Evolutionary conservation across 1,140 invertebrate species (phyloP).

Genomic region (Lepidurus couesii): DNA sequence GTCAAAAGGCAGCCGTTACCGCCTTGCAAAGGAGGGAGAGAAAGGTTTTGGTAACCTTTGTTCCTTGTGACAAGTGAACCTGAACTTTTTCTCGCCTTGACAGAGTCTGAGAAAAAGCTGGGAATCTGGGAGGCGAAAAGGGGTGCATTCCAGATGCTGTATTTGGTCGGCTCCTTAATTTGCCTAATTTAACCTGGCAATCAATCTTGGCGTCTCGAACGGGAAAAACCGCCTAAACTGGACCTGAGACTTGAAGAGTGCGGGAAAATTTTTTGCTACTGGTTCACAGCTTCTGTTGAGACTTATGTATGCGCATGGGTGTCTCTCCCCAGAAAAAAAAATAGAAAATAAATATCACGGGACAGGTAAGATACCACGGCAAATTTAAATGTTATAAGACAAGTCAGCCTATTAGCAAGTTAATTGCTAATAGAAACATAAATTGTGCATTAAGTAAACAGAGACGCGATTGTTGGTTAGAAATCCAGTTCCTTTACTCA

Average conservation of each 20-base stretch:
- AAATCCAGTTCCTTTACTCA: too few species aligned
- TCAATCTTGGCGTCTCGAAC: constrained; percentile 6
- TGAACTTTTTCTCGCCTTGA: constrained; percentile 13
- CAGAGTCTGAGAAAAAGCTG: constrained; percentile 15
- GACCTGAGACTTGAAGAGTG: not conserved
- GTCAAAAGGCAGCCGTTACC: not conserved
- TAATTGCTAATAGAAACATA: too few species aligned
- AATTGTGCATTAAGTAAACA: too few species aligned
- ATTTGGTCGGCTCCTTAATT: constrained; percentile 5
- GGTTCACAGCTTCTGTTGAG: not conserved
- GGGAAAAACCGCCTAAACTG: not conserved
- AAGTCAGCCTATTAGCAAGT: too few species aligned
- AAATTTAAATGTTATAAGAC: too few species aligned
- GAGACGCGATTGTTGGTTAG: too few species aligned
- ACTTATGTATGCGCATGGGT: too few species aligned
- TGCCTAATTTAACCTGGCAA: constrained; percentile 9
- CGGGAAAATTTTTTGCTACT: not conserved
- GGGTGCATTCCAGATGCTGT: constrained; percentile 6
- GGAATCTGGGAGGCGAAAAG: not conserved
- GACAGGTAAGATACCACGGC: too few species aligned
- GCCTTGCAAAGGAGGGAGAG: not conserved
- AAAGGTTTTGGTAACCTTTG: constrained; percentile 17
- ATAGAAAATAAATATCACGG: too few species aligned
- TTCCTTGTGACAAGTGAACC: constrained; percentile 16
- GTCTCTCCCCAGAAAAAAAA: too few species aligned